Base-by-base conservation (phyloP, 1,140 invertebrate species). In the Rhizoglyphus robini region DNA sequence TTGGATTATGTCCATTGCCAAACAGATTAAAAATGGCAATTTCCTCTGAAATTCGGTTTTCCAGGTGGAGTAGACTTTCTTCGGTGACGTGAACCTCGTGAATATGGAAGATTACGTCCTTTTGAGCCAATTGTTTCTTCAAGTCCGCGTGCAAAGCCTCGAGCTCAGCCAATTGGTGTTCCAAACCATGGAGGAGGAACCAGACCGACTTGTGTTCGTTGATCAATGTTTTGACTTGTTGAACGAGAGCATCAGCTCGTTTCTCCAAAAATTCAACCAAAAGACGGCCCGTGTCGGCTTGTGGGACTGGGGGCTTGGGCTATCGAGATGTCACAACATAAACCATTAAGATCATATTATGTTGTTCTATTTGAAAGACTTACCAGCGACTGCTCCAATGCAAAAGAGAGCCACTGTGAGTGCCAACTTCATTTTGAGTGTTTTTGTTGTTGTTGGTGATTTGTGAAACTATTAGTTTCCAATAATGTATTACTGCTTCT, bases 51-150 rank as follows among this genome's bases (percentile, higher is more conserved):
- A 41, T 18, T 41, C 36, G 36, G 18, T 41, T 41, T 18, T 41
- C 36, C 36, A 41, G 18, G 18, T 11, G 18, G 8, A 41, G 18
- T 18, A 41, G 18, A 41, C 18, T 18, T 18, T 41, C 36, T 41
- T 41, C 36, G 18, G 18, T 41, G 8, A 18, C 18, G 18, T 41
- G 36, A 54, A 63, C 5, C 15, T 4, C 20, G 25, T 34, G 2
- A 66, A 64, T 27, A 62, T 64, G 29, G 65, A 66, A 18, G 8
- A 11, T 18, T 41, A 8, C 8, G 36, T 41, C 8, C 18, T 41
- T 18, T 11, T 41, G 8, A 8, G 8, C 18, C 36, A 41, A 41
- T 41, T 41, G 36, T 8, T 8, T 18, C 8, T 18, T 8, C 8
- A 41, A 18, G 36, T 41, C 36, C 36, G 18, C 18, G 36, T 8